These are phyloP conservation scores for Aphis craccivora DNA, from an alignment of 1,140 invertebrate species.

Conservation along the genomic window DNA sequence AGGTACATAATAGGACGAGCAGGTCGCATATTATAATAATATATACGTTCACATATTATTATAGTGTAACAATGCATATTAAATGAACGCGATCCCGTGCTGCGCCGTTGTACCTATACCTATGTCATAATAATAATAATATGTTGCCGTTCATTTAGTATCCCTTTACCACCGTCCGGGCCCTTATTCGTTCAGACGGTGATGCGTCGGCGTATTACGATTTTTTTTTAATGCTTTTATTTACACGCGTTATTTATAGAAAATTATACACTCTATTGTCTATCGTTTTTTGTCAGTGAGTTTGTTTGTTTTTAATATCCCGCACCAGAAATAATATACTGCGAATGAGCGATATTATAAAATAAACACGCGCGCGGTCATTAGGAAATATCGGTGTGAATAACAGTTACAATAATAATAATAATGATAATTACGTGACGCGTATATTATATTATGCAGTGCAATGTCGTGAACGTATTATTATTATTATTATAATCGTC, in stretches of 20 bases:
- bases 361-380: neutral
- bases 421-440: conserved; percentile 5
- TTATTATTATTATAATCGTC: conserved; percentile 16
- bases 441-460: neutral
- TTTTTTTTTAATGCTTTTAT: conserved; percentile 10
- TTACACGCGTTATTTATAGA: neutral
- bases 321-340: neutral
- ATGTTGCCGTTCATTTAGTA: neutral
- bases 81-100: conserved; percentile 7
- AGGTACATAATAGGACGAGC: neutral
- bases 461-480: neutral
- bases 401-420: conserved; percentile 3
- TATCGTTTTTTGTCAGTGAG: neutral
- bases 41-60: neutral
- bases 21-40: neutral
- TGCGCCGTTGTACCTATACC: neutral
- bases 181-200: neutral
- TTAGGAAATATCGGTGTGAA: conserved; percentile 27
- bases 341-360: neutral
- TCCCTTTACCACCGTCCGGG: neutral
- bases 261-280: conserved; percentile 21
- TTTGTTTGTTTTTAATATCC: neutral
- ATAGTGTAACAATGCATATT: conserved; percentile 10
- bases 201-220: neutral
- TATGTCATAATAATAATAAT: neutral